Conservation (phyloP, 1,140 invertebrate species). For the Dendrolimus kikuchii region DNA sequence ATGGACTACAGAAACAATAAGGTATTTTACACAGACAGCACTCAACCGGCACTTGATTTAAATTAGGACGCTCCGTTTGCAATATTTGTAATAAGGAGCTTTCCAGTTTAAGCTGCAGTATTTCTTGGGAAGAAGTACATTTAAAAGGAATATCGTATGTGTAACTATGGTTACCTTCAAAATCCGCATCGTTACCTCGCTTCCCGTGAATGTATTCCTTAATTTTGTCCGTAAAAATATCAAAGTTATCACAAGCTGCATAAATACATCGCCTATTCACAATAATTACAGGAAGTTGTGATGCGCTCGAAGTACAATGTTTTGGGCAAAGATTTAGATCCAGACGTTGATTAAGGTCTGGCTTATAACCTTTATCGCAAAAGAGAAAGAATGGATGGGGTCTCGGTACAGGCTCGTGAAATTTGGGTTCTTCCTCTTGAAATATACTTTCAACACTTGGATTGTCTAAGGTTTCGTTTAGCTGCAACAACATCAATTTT, state of each 20-base stretch:
- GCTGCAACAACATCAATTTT: constrained; percentile 53
- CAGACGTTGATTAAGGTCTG: constrained; percentile 19
- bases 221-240: constrained; percentile 41
- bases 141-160: constrained; percentile 38
- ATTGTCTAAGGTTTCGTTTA: constrained; percentile 38
- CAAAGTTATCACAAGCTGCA: constrained; percentile 47
- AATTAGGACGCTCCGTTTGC: constrained; percentile 42
- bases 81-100: constrained; percentile 53
- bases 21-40: constrained; percentile 36
- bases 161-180: constrained; percentile 42
- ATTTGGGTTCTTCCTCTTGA: constrained; percentile 24
- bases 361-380: constrained; percentile 45
- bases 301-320: constrained; percentile 39
- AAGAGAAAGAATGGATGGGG: constrained; percentile 51
- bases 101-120: constrained; percentile 38
- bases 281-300: constrained; percentile 46
- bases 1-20: constrained; percentile 36
- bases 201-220: constrained; percentile 30
- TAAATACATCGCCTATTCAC: constrained; percentile 53
- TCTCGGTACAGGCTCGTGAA: constrained; percentile 29
- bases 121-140: constrained; percentile 25
- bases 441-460: constrained; percentile 44
- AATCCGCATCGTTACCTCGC: constrained; percentile 31
- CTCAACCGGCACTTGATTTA: constrained; percentile 22
- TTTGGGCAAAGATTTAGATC: constrained; percentile 38